Evolutionary conservation across 2,113 vertebrate genomes (phyloP), one percentile per base, ranked within the genome.

Genomic region (Myiozetetes cayanensis): DNA sequence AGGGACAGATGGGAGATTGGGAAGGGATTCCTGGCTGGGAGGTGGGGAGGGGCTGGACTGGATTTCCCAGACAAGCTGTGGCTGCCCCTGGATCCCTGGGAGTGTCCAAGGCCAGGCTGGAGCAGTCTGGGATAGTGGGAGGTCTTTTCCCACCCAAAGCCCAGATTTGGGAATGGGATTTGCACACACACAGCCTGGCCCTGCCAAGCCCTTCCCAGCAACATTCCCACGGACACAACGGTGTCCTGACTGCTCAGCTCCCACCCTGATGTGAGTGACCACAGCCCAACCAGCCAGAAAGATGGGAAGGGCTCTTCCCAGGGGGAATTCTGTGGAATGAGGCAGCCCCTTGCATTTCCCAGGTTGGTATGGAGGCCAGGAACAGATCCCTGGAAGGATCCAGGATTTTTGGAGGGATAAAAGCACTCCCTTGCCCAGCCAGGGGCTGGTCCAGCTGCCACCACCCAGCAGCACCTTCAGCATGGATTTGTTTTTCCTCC

Each of bases 91-190:
- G 14, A 66, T 35, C 76, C 37, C 37, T 37, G 37, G 37, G 37
- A 37, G 49, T 53, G 49, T 13, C 76, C 49, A 43, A 43, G 47
- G 37, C 2, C 8, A 28, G 59, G 18, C 0, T 41, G 49, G 47
- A 43, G 27, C 50, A 9, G 0, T 16, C 41, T 56, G 50, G 62
- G 50, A 20, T 1, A 9, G 20, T 37, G 63, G 21, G 0, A 67
- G 3, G 23, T 56, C 52, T 24, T 9, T 56, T n/a, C 41, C 53
- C 6, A n/a, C 28, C 53, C n/a, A 59, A 39, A 27, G 28, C 44
- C 59, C 13, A 23, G 56, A 25, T 59, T 47, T 6, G 3, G 79
- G 44, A 49, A 82, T 6, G 41, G 59, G 55, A 49, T 23, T 65
- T 21, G 2, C 30, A 46, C 59, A 9, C 2, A 1, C 50, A 7